These are phyloP conservation scores for Thumatha senex DNA, from an alignment of 2,888 invertebrate species.

Conservation along the genomic window DNA sequence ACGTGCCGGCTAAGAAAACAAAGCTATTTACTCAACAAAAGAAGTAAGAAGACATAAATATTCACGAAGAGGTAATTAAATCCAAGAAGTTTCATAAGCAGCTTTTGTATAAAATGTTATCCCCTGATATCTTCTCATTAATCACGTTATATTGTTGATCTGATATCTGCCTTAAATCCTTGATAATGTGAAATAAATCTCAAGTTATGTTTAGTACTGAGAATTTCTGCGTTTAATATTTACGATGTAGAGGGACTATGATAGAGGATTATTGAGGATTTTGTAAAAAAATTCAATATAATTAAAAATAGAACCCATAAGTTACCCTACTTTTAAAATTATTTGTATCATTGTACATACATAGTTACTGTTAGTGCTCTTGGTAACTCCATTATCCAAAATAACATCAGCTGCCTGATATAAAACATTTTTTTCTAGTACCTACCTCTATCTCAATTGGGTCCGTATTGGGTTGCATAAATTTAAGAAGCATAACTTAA, in stretches of 20 bases:
- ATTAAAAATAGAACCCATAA: too few species aligned
- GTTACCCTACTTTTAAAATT: too few species aligned
- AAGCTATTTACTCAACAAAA: neutral
- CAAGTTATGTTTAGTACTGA: slow-evolving; percentile 22
- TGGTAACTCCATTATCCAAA: too few species aligned
- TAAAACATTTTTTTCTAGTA: too few species aligned
- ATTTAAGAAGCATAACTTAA: too few species aligned
- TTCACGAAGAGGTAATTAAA: neutral
- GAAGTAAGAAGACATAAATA: neutral
- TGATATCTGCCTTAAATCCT: slow-evolving; percentile 13
- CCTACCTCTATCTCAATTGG: too few species aligned
- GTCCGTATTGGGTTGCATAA: too few species aligned
- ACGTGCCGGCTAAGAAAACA: too few species aligned
- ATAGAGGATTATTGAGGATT: neutral
- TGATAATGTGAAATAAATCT: slow-evolving; percentile 24
- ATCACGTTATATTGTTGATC: slow-evolving; percentile 8
- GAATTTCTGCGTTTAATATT: slow-evolving; percentile 19
- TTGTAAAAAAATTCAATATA: neutral
- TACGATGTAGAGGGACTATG: slow-evolving; percentile 10
- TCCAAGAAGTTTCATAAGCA: neutral
- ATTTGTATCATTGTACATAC: too few species aligned
- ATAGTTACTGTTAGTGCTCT: too few species aligned
- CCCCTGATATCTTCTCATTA: neutral
- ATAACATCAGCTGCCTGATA: too few species aligned
- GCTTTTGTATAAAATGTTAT: neutral